phyloP scores from a whole-genome alignment of 2,888 invertebrate species.

The Pachymerium ferrugineum region DNA sequence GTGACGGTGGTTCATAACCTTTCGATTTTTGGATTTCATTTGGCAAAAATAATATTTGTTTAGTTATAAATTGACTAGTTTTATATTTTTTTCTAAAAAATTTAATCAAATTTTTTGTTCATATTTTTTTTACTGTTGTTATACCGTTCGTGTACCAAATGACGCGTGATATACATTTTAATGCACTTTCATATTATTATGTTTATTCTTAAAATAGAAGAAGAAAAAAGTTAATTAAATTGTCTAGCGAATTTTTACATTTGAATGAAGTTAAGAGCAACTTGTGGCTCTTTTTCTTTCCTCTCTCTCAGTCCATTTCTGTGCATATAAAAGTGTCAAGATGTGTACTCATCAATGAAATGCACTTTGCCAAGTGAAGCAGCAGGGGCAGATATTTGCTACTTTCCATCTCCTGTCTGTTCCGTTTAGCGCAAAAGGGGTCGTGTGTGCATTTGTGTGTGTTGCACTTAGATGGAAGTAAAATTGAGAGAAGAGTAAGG shows the following conservation, averaged over 20 bases:
- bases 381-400: conserved; percentile 7
- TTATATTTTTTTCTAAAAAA: no score
- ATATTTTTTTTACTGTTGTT: no score
- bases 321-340: background rate
- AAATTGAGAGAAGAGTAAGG: conserved; percentile 3
- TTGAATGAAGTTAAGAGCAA: background rate
- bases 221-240: background rate
- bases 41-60: no score
- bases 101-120: no score
- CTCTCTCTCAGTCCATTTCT: background rate
- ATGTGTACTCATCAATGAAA: background rate
- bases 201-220: background rate
- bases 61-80: no score
- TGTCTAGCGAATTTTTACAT: background rate
- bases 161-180: background rate
- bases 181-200: background rate
- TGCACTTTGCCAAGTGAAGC: background rate
- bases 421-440: background rate
- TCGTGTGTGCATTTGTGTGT: background rate
- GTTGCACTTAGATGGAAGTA: conserved; percentile 6
- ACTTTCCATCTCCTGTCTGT: conserved; percentile 2
- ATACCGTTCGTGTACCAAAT: no score
- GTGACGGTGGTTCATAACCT: background rate
- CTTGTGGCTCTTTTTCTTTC: no score
- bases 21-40: background rate